phyloP scores from a whole-genome alignment of 2,113 vertebrate genomes.

The human (Homo sapiens) region DNA sequence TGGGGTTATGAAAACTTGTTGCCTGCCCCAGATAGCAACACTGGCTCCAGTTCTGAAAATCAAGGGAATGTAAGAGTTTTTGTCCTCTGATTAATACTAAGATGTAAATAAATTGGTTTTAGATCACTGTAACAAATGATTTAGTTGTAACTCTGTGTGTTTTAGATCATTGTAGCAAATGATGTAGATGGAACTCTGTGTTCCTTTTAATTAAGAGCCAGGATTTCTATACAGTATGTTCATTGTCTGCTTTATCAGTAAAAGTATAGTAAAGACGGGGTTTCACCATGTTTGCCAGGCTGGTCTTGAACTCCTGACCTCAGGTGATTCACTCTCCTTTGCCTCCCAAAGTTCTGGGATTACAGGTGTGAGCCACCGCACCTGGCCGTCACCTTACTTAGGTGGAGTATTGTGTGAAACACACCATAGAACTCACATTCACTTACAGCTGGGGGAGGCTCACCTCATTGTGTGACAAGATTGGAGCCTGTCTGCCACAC shows the following conservation, averaged over 20 bases:
- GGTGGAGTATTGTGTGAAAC: neutral
- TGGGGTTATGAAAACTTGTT: conserved; percentile 98
- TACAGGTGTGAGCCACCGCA: too few species aligned
- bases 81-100: neutral
- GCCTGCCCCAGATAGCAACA: conserved; percentile 93
- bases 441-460: neutral
- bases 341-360: too few species aligned
- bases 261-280: neutral
- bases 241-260: conserved; percentile 61
- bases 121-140: neutral
- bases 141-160: too few species aligned
- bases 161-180: neutral
- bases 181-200: neutral
- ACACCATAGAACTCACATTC: rapidly evolving
- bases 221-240: neutral
- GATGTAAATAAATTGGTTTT: conserved; percentile 18
- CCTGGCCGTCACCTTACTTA: too few species aligned
- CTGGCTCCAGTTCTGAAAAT: conserved; percentile 90
- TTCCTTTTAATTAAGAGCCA: conserved; percentile 27
- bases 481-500: neutral
- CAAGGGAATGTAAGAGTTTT: conserved; percentile 88
- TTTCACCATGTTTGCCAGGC: too few species aligned
- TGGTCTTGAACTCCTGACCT: too few species aligned
- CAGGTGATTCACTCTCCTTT: too few species aligned
- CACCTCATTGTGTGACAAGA: neutral